These are phyloP conservation scores for Megaleporinus macrocephalus DNA, from an alignment of 2,113 vertebrate species.

Conservation along the genomic window DNA sequence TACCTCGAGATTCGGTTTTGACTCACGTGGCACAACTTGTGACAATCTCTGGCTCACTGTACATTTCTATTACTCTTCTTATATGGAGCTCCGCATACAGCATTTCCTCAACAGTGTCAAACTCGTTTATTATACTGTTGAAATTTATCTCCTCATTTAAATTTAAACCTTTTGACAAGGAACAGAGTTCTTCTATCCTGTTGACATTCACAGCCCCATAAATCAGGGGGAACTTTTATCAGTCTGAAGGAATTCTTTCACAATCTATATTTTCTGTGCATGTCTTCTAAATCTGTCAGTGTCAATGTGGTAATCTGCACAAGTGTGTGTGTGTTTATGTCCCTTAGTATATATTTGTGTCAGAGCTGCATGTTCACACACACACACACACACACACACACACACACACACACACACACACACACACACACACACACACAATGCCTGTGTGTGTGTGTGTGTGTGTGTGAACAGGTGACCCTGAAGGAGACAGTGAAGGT, in stretches of 20 bases:
- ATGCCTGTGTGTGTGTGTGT: no score
- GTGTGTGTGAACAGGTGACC: constrained; percentile 43
- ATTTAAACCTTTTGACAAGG: background rate
- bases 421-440: no score
- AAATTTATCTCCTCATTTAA: background rate
- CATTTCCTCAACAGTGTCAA: background rate
- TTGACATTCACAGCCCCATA: background rate
- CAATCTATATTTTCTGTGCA: background rate
- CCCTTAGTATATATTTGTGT: background rate
- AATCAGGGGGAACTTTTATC: background rate
- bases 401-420: no score
- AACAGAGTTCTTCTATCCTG: background rate
- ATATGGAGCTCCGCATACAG: background rate
- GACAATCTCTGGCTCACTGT: no score
- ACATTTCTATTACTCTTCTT: background rate
- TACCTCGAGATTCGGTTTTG: no score
- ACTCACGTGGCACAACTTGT: no score
- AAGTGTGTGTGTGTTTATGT: constrained; percentile 24
- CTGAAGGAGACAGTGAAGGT: constrained; percentile 38
- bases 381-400: no score
- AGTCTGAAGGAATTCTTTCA: background rate
- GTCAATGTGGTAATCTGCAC: background rate
- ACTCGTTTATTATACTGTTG: background rate
- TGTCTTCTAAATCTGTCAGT: background rate
- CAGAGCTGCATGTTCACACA: background rate